Conservation (phyloP, 2,888 invertebrate genomes). For the Drosophila pullipes region DNA sequence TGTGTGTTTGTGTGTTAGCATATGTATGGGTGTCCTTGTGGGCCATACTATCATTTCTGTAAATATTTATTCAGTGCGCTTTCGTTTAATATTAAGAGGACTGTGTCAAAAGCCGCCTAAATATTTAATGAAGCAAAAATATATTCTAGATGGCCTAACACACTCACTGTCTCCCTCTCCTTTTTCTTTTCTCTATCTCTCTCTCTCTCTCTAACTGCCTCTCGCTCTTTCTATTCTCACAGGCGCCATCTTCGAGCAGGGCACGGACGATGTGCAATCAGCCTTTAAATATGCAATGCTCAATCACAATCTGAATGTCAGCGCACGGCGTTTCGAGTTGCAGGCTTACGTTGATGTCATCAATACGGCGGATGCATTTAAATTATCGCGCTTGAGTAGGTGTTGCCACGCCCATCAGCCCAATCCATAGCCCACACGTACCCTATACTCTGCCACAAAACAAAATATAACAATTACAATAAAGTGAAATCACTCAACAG, state of each 20-base stretch:
- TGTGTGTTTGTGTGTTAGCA: conserved; percentile 7
- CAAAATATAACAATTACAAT: conserved; percentile 41
- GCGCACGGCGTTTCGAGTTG: conserved; percentile 92
- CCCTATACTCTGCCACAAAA: conserved; percentile 7
- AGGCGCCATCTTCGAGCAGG: conserved; percentile 97
- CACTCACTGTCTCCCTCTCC: conserved; percentile 69
- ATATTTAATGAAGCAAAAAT: conserved; percentile 75
- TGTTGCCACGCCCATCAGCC: conserved; percentile 42
- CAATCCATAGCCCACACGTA: conserved; percentile 9
- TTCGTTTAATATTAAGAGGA: conserved; percentile 76
- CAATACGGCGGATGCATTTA: conserved; percentile 96
- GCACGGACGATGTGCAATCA: conserved; percentile 95
- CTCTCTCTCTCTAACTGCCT: conserved; percentile 81
- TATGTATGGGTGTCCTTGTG: conserved; percentile 20
- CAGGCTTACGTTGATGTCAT: conserved; percentile 96
- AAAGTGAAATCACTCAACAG: conserved; percentile 47
- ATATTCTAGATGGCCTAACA: conserved; percentile 40
- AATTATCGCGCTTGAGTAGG: conserved; percentile 96
- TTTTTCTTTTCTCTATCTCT: conserved; percentile 55
- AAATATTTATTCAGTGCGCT: conserved; percentile 74
- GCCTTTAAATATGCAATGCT: conserved; percentile 96
- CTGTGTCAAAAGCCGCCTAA: conserved; percentile 76
- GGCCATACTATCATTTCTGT: conserved; percentile 71
- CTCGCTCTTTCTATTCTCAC: conserved; percentile 19
- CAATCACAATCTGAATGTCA: conserved; percentile 94